These are phyloP conservation scores for Psilanteris sp. DNA, from an alignment of 1,140 invertebrate genomes.

Conservation along the genomic window DNA sequence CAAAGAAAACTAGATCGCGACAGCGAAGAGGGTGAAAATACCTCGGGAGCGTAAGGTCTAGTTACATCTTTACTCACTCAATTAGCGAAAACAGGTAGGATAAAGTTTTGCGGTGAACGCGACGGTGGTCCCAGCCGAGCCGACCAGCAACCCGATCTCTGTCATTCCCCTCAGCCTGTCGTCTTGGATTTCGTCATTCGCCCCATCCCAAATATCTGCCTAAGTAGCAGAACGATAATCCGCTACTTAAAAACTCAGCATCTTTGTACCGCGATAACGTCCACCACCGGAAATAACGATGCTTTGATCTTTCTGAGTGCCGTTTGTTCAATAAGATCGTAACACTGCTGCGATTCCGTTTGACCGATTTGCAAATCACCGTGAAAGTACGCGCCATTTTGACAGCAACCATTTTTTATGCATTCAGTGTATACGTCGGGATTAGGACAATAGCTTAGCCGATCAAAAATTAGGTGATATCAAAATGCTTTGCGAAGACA, in stretches of 20 bases:
- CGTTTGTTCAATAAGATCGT: no score
- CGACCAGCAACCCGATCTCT: conserved; percentile 77
- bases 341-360: no score
- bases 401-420: no score
- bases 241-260: conserved; percentile 69
- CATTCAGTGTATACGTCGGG: no score
- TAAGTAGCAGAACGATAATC: conserved; percentile 76
- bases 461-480: no score
- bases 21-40: conserved; percentile 75
- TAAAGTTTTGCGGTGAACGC: conserved; percentile 74
- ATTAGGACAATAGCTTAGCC: no score
- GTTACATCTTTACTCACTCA: conserved; percentile 80
- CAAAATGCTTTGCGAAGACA: no score
- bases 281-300: conserved; percentile 43
- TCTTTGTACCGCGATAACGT: conserved; percentile 59
- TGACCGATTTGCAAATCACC: no score
- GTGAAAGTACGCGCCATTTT: no score
- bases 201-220: conserved; percentile 70
- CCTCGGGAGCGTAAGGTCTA: conserved; percentile 77
- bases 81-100: conserved; percentile 80
- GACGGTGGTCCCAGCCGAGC: conserved; percentile 71
- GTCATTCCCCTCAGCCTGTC: conserved; percentile 71
- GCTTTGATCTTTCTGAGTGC: conserved; percentile 9
- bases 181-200: conserved; percentile 77
- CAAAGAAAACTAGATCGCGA: conserved; percentile 69